Evolutionary conservation across 2,888 invertebrate species (phyloP), one percentile per base, ranked within the genome.

Genomic region (Tetragonisca angustula): DNA sequence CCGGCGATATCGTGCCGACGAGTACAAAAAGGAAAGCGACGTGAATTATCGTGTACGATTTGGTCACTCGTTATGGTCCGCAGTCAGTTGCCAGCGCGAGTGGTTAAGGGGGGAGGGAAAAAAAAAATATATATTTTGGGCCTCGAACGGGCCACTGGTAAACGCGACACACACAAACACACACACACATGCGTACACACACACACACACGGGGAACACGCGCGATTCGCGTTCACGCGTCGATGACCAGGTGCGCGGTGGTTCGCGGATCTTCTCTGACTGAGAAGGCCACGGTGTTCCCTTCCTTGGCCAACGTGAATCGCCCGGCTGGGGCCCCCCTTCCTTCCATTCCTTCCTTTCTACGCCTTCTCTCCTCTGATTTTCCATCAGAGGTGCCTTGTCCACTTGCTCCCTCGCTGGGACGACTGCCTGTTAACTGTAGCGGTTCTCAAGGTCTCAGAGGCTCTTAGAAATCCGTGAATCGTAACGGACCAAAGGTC

Each of bases 241-340:
- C 65, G 76, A 64, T 56, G 67, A 67, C 77, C 87, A 88, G 83
- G 87, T 87, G 83, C 77, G 86, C 76, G 87, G 85, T 80, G 86
- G 81, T 73, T 83, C 88, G 79, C 88, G 83, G 84, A 78, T 83
- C 88, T 90, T 85, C 88, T 87, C 86, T 85, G 81, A 89, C 90
- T 90, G 89, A 87, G 81, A 65, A 75, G 43, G 21, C 81, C 24
- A 61, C 73, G 65, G 32, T 72, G 68, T 85, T 68, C 71, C 62
- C 78, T 84, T 81, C 78, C 84, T 64, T 69, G 75, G 36, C 59
- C n/a, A 65, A 85, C 84, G 64, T 68, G 81, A 81, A 74, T 54
- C 68, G 75, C 59, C 49, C 65, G 67, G 76, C 24, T 59, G 56
- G n/a, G n/a, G 32, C 32, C 56, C 78, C 76, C 70, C 78, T 81